Evolutionary conservation across 2,888 invertebrate genomes (phyloP).

Genomic region (Nemurella pictetii): DNA sequence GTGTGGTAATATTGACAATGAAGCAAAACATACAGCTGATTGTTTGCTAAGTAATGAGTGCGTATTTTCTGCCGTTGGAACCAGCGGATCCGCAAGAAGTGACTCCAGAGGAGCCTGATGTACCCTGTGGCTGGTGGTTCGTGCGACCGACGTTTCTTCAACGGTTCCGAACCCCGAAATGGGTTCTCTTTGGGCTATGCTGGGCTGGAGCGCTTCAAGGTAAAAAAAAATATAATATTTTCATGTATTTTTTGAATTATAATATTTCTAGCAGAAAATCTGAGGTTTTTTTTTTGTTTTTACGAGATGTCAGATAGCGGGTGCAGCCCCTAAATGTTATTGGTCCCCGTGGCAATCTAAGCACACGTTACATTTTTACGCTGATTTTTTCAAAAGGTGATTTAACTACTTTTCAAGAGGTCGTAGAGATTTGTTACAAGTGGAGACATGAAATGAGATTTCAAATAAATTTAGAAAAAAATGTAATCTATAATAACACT

Average conservation of each 20-base stretch:
- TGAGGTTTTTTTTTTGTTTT: too few relatives aligned
- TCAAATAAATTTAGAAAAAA: too few relatives aligned
- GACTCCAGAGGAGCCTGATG: slow-evolving; percentile 45
- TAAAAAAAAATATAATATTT: too few relatives aligned
- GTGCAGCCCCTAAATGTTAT: too few relatives aligned
- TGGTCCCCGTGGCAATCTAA: not conserved
- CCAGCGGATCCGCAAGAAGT: slow-evolving; percentile 42
- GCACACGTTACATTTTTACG: not conserved
- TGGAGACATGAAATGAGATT: too few relatives aligned
- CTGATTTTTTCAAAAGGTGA: too few relatives aligned
- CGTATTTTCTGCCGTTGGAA: not conserved
- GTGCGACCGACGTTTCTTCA: slow-evolving; percentile 68
- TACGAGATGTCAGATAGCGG: too few relatives aligned
- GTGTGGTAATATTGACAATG: not conserved
- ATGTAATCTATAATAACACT: too few relatives aligned
- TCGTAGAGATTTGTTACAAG: too few relatives aligned
- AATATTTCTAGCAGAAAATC: too few relatives aligned
- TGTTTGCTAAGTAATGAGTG: not conserved
- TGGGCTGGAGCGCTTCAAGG: slow-evolving; percentile 81
- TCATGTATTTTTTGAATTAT: not conserved
- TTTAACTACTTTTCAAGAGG: too few relatives aligned
- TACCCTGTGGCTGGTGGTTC: slow-evolving; percentile 67
- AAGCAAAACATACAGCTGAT: not conserved
- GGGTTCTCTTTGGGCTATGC: slow-evolving; percentile 80
- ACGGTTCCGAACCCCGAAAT: slow-evolving; percentile 71